phyloP scores from a whole-genome alignment of 2,888 invertebrate species.

The Dexiosoma caninum region DNA sequence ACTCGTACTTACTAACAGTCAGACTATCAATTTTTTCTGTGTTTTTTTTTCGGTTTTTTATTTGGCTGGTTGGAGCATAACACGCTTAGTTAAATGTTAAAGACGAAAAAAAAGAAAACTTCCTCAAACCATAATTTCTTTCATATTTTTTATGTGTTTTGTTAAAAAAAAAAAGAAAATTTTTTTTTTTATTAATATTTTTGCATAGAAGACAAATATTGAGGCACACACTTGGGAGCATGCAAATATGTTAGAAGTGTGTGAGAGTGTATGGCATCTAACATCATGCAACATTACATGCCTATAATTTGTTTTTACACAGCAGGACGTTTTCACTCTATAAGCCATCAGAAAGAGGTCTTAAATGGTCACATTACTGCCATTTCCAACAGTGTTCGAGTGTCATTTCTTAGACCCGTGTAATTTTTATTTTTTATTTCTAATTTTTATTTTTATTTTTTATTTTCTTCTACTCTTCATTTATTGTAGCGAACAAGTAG shows the following conservation, averaged over 20 bases:
- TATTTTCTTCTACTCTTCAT: background rate
- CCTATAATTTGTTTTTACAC: slow-evolving; percentile 76
- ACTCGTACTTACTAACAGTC: slow-evolving; percentile 11
- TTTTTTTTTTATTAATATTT: slow-evolving; percentile 26
- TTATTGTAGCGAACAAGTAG: slow-evolving; percentile 45
- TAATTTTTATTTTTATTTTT: background rate
- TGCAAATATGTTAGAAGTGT: background rate
- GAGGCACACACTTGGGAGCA: background rate
- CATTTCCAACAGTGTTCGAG: slow-evolving; percentile 73
- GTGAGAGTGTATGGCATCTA: slow-evolving; percentile 40
- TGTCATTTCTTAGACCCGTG: slow-evolving; percentile 45
- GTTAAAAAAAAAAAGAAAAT: background rate
- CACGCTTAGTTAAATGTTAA: background rate
- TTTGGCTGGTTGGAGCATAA: background rate
- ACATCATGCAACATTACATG: slow-evolving; percentile 76
- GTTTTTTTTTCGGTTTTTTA: no score
- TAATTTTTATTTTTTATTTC: background rate
- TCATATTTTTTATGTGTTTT: slow-evolving; percentile 32
- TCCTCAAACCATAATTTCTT: slow-evolving; percentile 59
- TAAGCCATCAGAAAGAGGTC: slow-evolving; percentile 76
- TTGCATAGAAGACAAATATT: slow-evolving; percentile 51
- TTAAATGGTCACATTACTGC: slow-evolving; percentile 74
- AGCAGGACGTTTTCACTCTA: slow-evolving; percentile 76
- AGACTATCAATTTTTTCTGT: background rate
- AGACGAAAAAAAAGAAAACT: slow-evolving; percentile 18